Conservation (phyloP, 2,888 invertebrate species). For the Leptogaster cylindrica region DNA sequence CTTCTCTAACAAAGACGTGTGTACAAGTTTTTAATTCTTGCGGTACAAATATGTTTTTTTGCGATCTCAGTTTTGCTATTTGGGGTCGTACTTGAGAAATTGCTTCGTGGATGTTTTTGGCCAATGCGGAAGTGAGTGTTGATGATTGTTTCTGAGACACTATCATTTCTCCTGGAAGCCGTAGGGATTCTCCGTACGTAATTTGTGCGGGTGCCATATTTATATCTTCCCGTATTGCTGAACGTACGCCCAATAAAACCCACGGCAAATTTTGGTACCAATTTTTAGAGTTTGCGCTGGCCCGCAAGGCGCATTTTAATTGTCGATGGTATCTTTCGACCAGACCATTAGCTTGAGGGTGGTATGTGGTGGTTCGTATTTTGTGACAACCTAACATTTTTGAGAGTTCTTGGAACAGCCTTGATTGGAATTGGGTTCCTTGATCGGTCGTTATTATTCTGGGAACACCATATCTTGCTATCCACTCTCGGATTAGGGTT, state of each 20-base stretch:
- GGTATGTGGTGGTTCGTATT: background rate
- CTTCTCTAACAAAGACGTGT: no score
- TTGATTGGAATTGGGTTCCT: background rate
- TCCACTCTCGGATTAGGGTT: background rate
- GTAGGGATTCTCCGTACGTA: background rate
- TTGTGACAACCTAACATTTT: background rate
- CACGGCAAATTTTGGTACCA: slow-evolving; percentile 1
- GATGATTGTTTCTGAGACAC: no score
- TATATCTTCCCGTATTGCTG: slow-evolving; percentile 2
- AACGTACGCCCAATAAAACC: slow-evolving; percentile 13
- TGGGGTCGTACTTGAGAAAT: no score
- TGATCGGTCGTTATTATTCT: background rate
- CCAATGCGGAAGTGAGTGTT: no score
- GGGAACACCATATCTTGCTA: background rate
- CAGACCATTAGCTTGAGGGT: background rate
- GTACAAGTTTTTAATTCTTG: no score
- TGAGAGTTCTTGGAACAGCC: background rate
- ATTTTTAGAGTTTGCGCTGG: slow-evolving; percentile 2
- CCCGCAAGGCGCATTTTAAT: background rate
- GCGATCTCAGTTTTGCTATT: no score
- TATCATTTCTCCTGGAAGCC: background rate
- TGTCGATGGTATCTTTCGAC: background rate
- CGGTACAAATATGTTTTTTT: no score
- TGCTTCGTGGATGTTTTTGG: no score
- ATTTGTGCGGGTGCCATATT: background rate